Percentiles rank a stretch among this genome's conserved stretches.
Evolutionary conservation across 2,113 vertebrate species (phyloP).

Genomic region (Corvus moneduloides): DNA sequence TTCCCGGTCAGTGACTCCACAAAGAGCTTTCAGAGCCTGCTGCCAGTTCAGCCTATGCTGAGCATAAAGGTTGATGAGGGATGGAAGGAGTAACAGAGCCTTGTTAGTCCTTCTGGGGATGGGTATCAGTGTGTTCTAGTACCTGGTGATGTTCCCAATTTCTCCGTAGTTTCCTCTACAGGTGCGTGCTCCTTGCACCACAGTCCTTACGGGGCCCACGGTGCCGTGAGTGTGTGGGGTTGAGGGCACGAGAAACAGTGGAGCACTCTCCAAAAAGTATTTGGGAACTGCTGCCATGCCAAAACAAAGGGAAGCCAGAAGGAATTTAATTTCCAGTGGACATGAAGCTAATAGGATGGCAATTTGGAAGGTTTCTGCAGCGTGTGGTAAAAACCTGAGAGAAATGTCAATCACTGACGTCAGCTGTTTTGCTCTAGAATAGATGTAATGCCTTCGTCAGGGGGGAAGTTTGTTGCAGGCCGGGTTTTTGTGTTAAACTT

Average conservation of each 20-base stretch:
- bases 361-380: not conserved
- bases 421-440: not conserved
- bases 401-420: not conserved
- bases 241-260: not conserved
- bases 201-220: accelerated
- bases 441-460: not conserved
- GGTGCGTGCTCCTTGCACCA: not conserved
- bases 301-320: not conserved
- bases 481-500: not conserved
- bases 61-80: not conserved
- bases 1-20: not conserved
- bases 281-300: not conserved
- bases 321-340: not conserved
- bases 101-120: not conserved
- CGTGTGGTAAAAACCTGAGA: not conserved
- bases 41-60: not conserved
- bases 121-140: not conserved
- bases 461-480: not conserved
- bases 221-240: not conserved
- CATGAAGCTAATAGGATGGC: not conserved
- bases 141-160: not conserved
- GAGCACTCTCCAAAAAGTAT: not conserved
- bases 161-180: not conserved
- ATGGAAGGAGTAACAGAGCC: not conserved
- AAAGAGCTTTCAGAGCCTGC: not conserved